Percentiles rank a stretch among this genome's conserved stretches.
Evolutionary conservation across 2,888 invertebrate species (phyloP).

Genomic region (Cactoblastis cactorum): DNA sequence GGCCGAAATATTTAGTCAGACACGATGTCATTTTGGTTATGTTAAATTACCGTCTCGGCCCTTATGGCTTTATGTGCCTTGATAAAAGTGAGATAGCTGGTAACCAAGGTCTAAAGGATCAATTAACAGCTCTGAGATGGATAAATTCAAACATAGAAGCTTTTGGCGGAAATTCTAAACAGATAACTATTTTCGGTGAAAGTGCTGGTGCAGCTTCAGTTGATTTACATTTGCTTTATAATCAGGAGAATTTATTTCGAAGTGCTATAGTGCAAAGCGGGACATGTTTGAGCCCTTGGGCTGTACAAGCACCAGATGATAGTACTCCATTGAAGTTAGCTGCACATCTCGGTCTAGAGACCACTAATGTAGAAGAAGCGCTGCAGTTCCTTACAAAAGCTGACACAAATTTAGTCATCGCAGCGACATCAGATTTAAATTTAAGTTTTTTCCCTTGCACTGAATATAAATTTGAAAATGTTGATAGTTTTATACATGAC

Average conservation of each 20-base stretch:
- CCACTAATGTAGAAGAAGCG: conserved; percentile 31
- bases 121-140: conserved; percentile 46
- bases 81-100: conserved; percentile 43
- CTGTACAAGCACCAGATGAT: conserved; percentile 31
- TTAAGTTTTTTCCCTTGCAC: conserved; percentile 41
- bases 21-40: conserved; percentile 48
- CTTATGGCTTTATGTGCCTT: conserved; percentile 56
- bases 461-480: conserved; percentile 40
- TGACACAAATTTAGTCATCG: conserved; percentile 34
- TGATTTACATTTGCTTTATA: conserved; percentile 43
- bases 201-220: conserved; percentile 48
- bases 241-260: conserved; percentile 37
- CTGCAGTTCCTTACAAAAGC: conserved; percentile 32
- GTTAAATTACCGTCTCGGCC: conserved; percentile 46
- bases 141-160: conserved; percentile 44
- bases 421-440: conserved; percentile 27
- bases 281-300: conserved; percentile 30
- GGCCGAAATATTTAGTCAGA: conserved; percentile 41
- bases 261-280: conserved; percentile 49
- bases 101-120: conserved; percentile 56
- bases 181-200: conserved; percentile 46
- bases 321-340: conserved; percentile 37
- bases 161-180: conserved; percentile 48
- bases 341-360: conserved; percentile 32
- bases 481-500: conserved; percentile 39